These are phyloP conservation scores for Dynastes hyllus DNA, from an alignment of 2,888 invertebrate species.

Conservation along the genomic window DNA sequence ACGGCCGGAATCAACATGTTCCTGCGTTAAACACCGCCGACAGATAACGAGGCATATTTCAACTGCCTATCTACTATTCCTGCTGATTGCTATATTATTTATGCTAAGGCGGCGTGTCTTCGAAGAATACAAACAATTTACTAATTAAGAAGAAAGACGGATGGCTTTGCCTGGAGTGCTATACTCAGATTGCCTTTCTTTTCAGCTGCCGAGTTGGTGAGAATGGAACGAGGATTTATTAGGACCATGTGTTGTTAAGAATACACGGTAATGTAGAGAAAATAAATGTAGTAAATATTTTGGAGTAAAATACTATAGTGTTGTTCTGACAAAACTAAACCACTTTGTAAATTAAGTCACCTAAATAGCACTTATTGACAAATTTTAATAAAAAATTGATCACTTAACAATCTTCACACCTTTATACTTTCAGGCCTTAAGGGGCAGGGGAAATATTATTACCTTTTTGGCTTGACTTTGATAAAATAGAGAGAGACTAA, in stretches of 20 bases:
- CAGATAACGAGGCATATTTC: slow-evolving; percentile 47
- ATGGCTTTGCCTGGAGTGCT: slow-evolving; percentile 16
- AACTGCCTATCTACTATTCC: slow-evolving; percentile 43
- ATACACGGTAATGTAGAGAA: background rate
- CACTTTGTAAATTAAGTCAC: no score
- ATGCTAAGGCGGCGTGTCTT: slow-evolving; percentile 32
- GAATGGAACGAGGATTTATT: slow-evolving; percentile 1
- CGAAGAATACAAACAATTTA: slow-evolving; percentile 44
- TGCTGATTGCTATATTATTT: slow-evolving; percentile 43
- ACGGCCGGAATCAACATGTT: slow-evolving; percentile 31
- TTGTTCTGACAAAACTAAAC: no score
- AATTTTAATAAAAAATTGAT: no score
- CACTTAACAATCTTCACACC: no score
- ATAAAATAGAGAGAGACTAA: no score
- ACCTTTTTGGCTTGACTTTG: no score
- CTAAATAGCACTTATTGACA: no score
- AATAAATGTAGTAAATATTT: background rate
- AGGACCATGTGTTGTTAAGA: background rate
- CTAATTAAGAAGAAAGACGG: slow-evolving; percentile 28
- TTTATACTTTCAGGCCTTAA: no score
- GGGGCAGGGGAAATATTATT: no score
- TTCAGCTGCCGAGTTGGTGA: background rate
- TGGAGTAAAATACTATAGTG: background rate
- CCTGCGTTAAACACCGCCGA: slow-evolving; percentile 30
- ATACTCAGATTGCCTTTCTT: slow-evolving; percentile 8